Conservation (phyloP, 2,888 invertebrate genomes). For the Drosophila flavopinicola region DNA sequence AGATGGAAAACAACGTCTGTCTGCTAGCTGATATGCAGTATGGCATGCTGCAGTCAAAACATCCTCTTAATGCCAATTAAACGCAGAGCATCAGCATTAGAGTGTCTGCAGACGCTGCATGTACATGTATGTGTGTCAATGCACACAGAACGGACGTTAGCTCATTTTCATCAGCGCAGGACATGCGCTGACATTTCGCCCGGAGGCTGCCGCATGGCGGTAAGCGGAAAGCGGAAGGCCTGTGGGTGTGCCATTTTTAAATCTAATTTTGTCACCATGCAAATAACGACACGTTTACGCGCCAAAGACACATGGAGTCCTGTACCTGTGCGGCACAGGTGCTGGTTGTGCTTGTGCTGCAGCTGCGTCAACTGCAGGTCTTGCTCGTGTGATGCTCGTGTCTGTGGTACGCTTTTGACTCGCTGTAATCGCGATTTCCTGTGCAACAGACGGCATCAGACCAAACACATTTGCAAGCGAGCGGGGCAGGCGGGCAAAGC, state of each 20-base stretch:
- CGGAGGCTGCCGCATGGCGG: constrained; percentile 30
- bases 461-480: not conserved
- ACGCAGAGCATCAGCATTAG: constrained; percentile 12
- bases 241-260: constrained; percentile 72
- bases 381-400: constrained; percentile 20
- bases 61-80: constrained; percentile 49
- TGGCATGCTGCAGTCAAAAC: constrained; percentile 9
- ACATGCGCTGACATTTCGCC: constrained; percentile 72
- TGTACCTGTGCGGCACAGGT: not conserved
- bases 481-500: constrained; percentile 14
- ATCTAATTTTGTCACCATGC: constrained; percentile 76
- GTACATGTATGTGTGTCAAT: constrained; percentile 9
- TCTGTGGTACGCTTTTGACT: constrained; percentile 54
- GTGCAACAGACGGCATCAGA: constrained; percentile 60
- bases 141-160: constrained; percentile 35
- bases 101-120: constrained; percentile 3
- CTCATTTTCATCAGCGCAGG: constrained; percentile 69
- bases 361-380: constrained; percentile 6
- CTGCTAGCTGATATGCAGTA: constrained; percentile 4
- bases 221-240: constrained; percentile 24
- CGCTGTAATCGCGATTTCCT: constrained; percentile 77
- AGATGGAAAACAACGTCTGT: constrained; percentile 8
- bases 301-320: constrained; percentile 47
- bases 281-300: constrained; percentile 65
- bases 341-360: not conserved